Percentiles rank a stretch among this genome's conserved stretches.
Evolutionary conservation across 2,888 invertebrate genomes (phyloP).

Genomic region (Tachystola acroxantha): DNA sequence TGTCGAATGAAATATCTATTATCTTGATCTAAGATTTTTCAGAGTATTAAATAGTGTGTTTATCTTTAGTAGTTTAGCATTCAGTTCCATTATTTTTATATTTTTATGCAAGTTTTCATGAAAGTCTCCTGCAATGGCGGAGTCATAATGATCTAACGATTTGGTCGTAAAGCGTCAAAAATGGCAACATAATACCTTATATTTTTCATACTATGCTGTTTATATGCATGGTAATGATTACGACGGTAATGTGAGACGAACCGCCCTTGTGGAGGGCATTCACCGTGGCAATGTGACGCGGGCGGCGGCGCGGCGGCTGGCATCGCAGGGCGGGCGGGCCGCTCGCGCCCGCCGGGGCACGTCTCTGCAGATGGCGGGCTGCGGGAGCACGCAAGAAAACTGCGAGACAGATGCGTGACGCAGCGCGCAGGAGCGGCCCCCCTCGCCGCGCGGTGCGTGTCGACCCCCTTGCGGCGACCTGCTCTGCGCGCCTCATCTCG

Average conservation of each 20-base stretch:
- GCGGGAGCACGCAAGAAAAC: conserved; percentile 64
- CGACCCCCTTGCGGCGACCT: conserved; percentile 28
- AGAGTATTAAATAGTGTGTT: no score
- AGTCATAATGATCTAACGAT: no score
- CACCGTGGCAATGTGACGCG: conserved; percentile 38
- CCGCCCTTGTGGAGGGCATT: conserved; percentile 31
- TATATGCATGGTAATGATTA: no score
- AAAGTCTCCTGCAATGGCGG: no score
- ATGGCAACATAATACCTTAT: no score
- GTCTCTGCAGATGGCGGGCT: conserved; percentile 66
- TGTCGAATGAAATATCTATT: no score
- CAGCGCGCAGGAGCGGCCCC: conserved; percentile 70
- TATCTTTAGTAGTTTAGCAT: no score
- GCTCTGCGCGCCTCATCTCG: conserved; percentile 37
- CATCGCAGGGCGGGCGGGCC: conserved; percentile 10
- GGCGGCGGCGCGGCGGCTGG: conserved; percentile 6
- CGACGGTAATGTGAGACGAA: conserved; percentile 14
- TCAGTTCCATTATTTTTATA: no score
- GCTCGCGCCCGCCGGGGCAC: conserved; percentile 29
- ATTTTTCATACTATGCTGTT: no score
- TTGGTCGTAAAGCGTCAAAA: no score
- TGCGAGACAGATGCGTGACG: conserved; percentile 74
- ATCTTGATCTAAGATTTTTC: no score
- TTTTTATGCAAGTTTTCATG: no score
- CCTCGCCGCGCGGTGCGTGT: conserved; percentile 45